Conservation (phyloP, 2,113 vertebrate species). For the Morone chrysops region DNA sequence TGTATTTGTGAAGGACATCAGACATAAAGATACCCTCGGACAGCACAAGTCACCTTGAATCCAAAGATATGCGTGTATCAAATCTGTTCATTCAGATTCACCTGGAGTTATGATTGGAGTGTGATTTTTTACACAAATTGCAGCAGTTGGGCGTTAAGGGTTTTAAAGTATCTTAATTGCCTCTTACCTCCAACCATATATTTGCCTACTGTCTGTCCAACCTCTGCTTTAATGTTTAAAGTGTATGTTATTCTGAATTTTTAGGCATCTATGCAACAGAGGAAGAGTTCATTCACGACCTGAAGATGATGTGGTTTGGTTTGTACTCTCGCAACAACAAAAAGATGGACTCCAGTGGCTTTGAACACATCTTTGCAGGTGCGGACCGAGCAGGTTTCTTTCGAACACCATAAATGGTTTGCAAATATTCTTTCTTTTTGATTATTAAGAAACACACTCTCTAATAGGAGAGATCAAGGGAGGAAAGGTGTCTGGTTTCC, state of each 20-base stretch:
- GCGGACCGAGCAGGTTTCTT: neutral
- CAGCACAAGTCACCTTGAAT: neutral
- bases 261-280: conserved; percentile 84
- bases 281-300: conserved; percentile 86
- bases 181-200: neutral
- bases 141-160: neutral
- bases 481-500: conserved; percentile 94
- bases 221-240: neutral
- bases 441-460: conserved; percentile 3
- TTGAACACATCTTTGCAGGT: conserved; percentile 97
- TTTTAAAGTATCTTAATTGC: neutral
- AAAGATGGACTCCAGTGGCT: conserved; percentile 91
- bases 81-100: neutral
- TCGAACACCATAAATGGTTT: neutral
- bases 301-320: conserved; percentile 97
- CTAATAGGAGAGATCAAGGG: conserved; percentile 91
- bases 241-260: conserved; percentile 16
- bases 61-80: neutral
- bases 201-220: neutral
- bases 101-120: neutral
- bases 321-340: conserved; percentile 88
- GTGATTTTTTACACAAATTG: neutral
- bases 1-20: neutral
- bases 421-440: neutral
- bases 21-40: neutral